Evolutionary conservation across 2,888 invertebrate species (phyloP), one percentile per base, ranked within the genome.

Genomic region (Salpingus planirostris): DNA sequence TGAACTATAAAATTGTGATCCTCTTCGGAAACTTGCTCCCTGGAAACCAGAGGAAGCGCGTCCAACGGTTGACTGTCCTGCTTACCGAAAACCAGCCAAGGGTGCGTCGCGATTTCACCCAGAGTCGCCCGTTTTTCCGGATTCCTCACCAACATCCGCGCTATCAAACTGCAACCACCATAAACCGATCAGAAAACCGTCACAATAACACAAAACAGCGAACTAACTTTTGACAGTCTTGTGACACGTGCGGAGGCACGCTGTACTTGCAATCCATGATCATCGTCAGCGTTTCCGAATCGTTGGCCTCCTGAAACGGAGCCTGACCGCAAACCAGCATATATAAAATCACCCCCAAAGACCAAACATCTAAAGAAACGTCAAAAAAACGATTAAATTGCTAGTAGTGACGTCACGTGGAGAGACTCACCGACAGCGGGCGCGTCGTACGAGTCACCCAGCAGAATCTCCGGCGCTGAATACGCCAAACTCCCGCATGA

Each of bases 231-330:
- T 81, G 80, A 66, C 97, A 97, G 38, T 80, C 78, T 30, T 74
- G 70, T 7, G 93, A 88, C 44, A 98, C 80, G 66, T 91, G 86
- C 14, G 75, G 65, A 31, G 97, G 95, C 55, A 95, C 83, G 36
- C 82, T 81, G 64, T 95, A 98, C 71, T 93, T 93, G 70, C 97
- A 97, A 67, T 98, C 97, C 89, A 98, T 92, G 47, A 98, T 98
- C 90, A 93, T 96, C 15, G 95, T 97, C 32, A 99, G 70, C 1
- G 98, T 99, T 73, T 98, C 98, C 55, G 93, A 95, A 67, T 99
- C 98, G 66, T 97, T 98, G 15, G 96, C 95, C 70, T 97, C 97
- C 68, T 96, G 95, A 65, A 98, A 98, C 3, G 98, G 98, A 18
- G 96, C 86, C 60, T 88, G 84, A 3, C 98, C 98, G 65, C 91